phyloP scores from a whole-genome alignment of 2,797 vertebrate genomes.

The Phoeniculus purpureus region DNA sequence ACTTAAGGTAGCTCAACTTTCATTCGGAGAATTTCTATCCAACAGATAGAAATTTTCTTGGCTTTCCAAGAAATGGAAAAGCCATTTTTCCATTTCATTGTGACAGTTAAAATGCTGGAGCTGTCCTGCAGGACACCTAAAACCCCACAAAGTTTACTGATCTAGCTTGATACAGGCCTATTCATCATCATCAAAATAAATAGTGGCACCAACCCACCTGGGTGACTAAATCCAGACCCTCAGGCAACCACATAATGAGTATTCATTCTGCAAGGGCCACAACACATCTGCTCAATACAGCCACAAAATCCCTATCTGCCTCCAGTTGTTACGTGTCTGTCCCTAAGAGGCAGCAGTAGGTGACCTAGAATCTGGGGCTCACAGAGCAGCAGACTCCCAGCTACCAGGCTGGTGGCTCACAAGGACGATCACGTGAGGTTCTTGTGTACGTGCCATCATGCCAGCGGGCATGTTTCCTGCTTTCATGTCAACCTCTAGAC shows the following conservation, averaged over 20 bases:
- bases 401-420: background rate
- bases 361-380: background rate
- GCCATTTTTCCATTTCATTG: background rate
- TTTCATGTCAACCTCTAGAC: background rate
- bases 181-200: conserved; percentile 27
- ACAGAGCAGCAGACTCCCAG: fast-evolving
- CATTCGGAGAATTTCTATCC: background rate
- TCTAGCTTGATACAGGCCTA: background rate
- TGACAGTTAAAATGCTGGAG: background rate
- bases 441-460: background rate
- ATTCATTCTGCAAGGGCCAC: background rate
- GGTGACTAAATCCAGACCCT: conserved; percentile 32
- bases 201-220: background rate
- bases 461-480: background rate
- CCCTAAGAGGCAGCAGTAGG: background rate
- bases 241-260: conserved; percentile 29
- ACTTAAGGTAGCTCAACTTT: background rate
- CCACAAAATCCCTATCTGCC: background rate
- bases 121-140: background rate
- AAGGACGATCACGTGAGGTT: fast-evolving
- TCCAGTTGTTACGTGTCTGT: background rate
- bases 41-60: background rate
- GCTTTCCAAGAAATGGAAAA: background rate
- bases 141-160: background rate
- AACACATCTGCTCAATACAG: conserved; percentile 5